Base-by-base conservation (phyloP, 2,797 vertebrate genomes). In the Aquila chrysaetos region DNA sequence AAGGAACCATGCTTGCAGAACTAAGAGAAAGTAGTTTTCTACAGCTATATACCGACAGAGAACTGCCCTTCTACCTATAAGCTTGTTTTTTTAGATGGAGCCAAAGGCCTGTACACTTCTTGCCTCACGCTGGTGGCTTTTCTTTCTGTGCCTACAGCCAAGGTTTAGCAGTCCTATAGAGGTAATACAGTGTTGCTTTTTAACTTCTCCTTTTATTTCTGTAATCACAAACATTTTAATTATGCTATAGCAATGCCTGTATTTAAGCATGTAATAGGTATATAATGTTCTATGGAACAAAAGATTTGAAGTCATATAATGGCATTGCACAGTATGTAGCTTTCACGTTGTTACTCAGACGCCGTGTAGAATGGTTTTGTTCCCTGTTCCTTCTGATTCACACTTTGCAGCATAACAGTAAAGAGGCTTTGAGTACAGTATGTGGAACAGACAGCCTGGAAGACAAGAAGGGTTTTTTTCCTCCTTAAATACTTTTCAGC, bases 191-290 rank as follows among this genome's bases (percentile, higher is more conserved):
- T 59, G 75, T 20, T 93, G 65, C 61, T 91, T 94, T 96, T 94
- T 91, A 94, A 88, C 91, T 88, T 90, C 49, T 85, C 44, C 78
- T 96, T 94, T 91, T 59, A 94, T 91, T 94, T 95, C 79, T 88
- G 72, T 94, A 92, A 96, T 94, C 86, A 95, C 81, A 96, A 96
- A 92, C 87, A 88, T 96, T 94, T 95, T 94, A 95, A 97, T 97
- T 95, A 92, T 81, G 82, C 63, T 69, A 56, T 83, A 81, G 89
- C 37, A 88, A 48, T 85, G 91, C 59, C 78, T 84, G 59, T 78
- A 95, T 94, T 95, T 96, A 97, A 94, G 81, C 46, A 65, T 86
- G 65, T 96, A 96, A 96, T 94, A 95, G 81, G 67, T 86, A 90
- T 97, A 95, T 97, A 93, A 92, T 89, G 86, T 94, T 93, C 75